These are phyloP conservation scores for Graptemys geographica DNA, from an alignment of 2,797 vertebrate genomes.

Conservation along the genomic window DNA sequence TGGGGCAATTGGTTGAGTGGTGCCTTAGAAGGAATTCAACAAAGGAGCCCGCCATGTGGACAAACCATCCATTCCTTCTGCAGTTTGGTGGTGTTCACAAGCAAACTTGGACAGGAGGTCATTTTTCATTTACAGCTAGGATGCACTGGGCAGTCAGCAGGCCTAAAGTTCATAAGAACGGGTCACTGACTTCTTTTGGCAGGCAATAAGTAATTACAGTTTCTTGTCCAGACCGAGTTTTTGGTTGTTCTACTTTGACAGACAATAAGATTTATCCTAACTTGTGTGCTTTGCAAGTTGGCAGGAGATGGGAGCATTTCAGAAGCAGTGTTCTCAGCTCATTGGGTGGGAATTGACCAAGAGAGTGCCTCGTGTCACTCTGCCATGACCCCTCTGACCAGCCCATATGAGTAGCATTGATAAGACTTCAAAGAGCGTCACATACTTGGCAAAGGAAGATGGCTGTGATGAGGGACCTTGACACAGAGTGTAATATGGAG, in stretches of 20 bases:
- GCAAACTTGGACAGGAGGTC: background rate
- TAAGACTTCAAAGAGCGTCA: slow-evolving; percentile 14
- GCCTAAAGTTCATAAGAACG: background rate
- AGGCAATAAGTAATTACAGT: background rate
- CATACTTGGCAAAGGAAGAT: slow-evolving; percentile 21
- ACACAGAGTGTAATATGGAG: background rate
- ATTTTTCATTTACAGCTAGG: background rate
- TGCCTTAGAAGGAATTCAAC: background rate
- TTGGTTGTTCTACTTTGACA: rapidly evolving
- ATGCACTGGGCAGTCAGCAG: background rate
- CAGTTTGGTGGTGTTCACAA: background rate
- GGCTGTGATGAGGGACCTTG: slow-evolving; percentile 26
- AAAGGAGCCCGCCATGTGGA: background rate
- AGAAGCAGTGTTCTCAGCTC: background rate
- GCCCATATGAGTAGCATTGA: background rate
- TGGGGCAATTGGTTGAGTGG: background rate
- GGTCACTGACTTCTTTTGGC: background rate
- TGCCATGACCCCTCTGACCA: slow-evolving; percentile 18
- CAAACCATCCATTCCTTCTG: background rate
- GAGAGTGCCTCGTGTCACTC: slow-evolving; percentile 15
- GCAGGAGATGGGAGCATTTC: background rate
- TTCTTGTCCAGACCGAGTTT: background rate
- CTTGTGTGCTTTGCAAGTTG: background rate
- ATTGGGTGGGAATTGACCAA: background rate
- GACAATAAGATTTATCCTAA: background rate